These are phyloP conservation scores for Ptychochromis oligacanthus DNA, from an alignment of 2,113 vertebrate species.

Conservation along the genomic window DNA sequence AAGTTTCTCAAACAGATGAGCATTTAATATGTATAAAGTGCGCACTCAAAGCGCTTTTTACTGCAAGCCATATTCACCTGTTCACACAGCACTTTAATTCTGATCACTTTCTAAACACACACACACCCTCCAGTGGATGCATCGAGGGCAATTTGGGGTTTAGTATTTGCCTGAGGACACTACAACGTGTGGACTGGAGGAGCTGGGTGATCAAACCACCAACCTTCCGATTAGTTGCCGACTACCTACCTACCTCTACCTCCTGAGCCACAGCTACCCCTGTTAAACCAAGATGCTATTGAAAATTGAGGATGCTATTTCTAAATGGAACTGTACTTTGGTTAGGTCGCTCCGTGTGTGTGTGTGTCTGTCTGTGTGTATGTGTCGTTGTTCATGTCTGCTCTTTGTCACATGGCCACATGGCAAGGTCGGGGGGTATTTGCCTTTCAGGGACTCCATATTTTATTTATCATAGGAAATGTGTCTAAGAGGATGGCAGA, in stretches of 20 bases:
- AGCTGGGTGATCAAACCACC: neutral
- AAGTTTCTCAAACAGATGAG: too few relatives aligned
- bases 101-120: neutral
- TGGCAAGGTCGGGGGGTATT: constrained; percentile 44
- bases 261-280: neutral
- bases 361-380: constrained; percentile 5
- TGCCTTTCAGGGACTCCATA: constrained; percentile 44
- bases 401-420: constrained; percentile 13
- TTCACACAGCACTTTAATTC: neutral
- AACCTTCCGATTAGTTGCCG: neutral
- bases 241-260: too few relatives aligned
- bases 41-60: neutral
- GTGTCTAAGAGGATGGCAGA: neutral
- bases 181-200: neutral
- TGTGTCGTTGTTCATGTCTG: constrained; percentile 31
- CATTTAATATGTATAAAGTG: too few relatives aligned
- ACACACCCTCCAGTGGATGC: neutral
- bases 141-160: neutral
- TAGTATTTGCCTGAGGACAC: neutral
- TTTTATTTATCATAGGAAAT: constrained; percentile 57
- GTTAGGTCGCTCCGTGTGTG: neutral
- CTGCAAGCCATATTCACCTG: neutral
- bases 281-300: neutral
- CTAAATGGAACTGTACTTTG: neutral
- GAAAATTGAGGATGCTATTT: neutral